Base-by-base conservation (phyloP, 2,797 vertebrate genomes). In the Hemitrygon akajei region DNA sequence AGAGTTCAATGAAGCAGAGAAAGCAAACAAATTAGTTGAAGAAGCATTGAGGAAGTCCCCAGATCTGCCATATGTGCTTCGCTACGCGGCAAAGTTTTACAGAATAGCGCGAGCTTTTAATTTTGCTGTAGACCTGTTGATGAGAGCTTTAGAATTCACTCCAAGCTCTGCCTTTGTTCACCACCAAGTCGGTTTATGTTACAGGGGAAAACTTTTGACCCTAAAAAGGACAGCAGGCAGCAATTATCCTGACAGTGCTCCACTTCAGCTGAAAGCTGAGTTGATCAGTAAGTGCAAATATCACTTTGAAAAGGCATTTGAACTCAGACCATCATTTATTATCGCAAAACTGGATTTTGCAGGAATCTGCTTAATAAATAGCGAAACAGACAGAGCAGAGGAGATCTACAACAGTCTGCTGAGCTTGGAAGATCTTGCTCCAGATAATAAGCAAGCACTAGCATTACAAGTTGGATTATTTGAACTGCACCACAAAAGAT, bases 321-420 rank as follows among this genome's bases (percentile, higher is more conserved):
- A 77, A 77, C 12, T 25, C 6, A 77, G 22, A 77, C 22, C 22
- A 2, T 77, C 75, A 25, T 77, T 77, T 77, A 77, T 77, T 77
- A 25, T n/a, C 11, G 75, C 75, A 7, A 25, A 25, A 77, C 22
- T 77, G 75, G 75, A 77, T 77, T 77, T 77, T n/a, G 75, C 75
- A 77, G 75, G 30, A 25, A 77, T 25, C 75, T 77, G 94, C 4
- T 10, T 56, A 1, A 94, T 95, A 27, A 94, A 94, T 93, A 37
- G 56, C 1, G 94, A 95, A 93, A n/a, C 93, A 40, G 73, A 16
- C n/a, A 40, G 94, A 40, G 94, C 94, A 14, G 94, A 94, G 94
- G 75, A 77, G 75, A 77, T 77, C 75, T 77, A 77, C 10, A 77
- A 25, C 0, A 0, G 11, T n/a, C 75, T 77, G 0, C 10, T 77